Percentiles rank a stretch among this genome's conserved stretches.
Conservation (phyloP, 2,888 invertebrate species). For the Stratiomys singularior region DNA sequence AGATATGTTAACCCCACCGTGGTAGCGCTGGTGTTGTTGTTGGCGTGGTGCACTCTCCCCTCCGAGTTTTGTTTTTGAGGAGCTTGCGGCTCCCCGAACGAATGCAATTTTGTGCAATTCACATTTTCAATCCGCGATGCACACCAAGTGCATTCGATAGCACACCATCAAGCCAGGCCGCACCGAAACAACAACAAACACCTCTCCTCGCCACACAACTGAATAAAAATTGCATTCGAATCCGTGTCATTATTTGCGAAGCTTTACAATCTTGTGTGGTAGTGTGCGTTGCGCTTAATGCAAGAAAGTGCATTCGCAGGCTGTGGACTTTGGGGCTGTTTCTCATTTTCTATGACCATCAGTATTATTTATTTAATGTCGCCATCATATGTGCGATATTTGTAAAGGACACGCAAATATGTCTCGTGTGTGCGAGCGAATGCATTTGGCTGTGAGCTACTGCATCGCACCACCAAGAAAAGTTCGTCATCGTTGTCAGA, state of each 20-base stretch:
- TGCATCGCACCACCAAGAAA: background rate
- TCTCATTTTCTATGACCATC: constrained; percentile 23
- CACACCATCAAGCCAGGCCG: constrained; percentile 21
- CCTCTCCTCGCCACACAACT: constrained; percentile 1
- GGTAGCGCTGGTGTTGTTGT: constrained; percentile 24
- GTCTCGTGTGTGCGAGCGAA: constrained; percentile 4
- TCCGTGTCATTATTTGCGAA: constrained; percentile 8
- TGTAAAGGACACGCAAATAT: background rate
- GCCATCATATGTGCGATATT: constrained; percentile 10
- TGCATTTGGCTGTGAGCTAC: background rate
- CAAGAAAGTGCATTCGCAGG: constrained; percentile 38
- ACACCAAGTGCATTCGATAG: constrained; percentile 46
- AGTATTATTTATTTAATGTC: constrained; percentile 29
- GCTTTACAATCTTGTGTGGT: background rate
- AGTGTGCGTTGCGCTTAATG: constrained; percentile 22
- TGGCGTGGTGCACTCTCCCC: background rate
- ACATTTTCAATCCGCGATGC: constrained; percentile 47
- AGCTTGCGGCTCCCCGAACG: constrained; percentile 48
- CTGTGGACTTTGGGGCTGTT: constrained; percentile 15
- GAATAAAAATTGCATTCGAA: constrained; percentile 34
- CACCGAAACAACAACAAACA: constrained; percentile 1
- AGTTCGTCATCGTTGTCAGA: background rate
- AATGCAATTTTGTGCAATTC: constrained; percentile 49
- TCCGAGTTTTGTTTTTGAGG: background rate
- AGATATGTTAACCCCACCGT: constrained; percentile 34